These are phyloP conservation scores for Oryzias javanicus DNA, from an alignment of 2,113 vertebrate species.

Conservation along the genomic window DNA sequence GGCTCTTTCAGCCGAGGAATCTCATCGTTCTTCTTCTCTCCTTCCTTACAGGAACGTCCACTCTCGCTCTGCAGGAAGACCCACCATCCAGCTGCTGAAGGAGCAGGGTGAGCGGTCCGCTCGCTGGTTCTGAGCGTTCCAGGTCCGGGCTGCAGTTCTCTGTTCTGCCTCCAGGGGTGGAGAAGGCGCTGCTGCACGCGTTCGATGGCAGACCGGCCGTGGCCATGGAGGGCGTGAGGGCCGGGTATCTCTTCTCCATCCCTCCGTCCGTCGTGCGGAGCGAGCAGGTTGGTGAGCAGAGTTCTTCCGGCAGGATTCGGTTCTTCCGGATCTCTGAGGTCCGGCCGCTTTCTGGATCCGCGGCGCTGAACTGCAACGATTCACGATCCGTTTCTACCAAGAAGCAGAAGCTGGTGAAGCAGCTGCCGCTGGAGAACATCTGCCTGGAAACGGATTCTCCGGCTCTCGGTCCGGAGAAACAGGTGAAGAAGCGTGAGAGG, in stretches of 20 bases:
- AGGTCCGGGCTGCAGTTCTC: constrained; percentile 16
- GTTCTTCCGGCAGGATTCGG: too few species aligned
- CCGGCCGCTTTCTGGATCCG: too few species aligned
- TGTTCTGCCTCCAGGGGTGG: constrained; percentile 76
- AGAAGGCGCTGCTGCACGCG: constrained; percentile 90
- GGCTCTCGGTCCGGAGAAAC: constrained; percentile 91
- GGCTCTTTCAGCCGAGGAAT: too few species aligned
- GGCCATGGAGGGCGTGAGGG: constrained; percentile 92
- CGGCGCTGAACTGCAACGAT: constrained; percentile 12
- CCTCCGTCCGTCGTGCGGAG: constrained; percentile 92
- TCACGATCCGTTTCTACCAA: constrained; percentile 71
- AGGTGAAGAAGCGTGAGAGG: too few species aligned
- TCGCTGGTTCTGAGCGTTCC: fast-evolving
- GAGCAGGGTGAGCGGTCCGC: constrained; percentile 83
- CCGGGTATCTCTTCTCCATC: constrained; percentile 94
- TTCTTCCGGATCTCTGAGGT: too few species aligned
- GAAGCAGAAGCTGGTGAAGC: constrained; percentile 97
- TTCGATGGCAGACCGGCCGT: constrained; percentile 94
- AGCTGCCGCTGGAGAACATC: constrained; percentile 89
- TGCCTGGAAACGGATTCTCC: constrained; percentile 96
- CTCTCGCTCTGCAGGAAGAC: constrained; percentile 94
- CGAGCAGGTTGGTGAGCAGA: constrained; percentile 82
- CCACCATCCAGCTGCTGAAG: constrained; percentile 89
- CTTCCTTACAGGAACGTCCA: constrained; percentile 90
- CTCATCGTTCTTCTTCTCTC: background rate